These are phyloP conservation scores for Botia kubotai DNA, from an alignment of 2,797 vertebrate genomes.

Conservation along the genomic window DNA sequence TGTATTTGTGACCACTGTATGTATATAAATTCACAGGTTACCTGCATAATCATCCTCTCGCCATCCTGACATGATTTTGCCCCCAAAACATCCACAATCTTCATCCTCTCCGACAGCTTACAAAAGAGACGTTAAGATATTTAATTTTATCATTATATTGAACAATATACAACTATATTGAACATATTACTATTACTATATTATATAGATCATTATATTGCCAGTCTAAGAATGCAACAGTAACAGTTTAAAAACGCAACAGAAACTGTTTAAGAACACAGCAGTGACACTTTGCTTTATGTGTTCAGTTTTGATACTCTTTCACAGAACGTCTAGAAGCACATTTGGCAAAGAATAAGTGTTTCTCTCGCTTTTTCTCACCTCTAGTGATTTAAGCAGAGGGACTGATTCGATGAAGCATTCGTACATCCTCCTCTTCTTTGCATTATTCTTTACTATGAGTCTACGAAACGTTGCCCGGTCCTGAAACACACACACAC, in stretches of 20 bases:
- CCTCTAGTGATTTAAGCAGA: slow-evolving; percentile 96
- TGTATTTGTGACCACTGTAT: not conserved
- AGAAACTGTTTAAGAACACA: not conserved
- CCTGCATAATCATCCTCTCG: slow-evolving; percentile 91
- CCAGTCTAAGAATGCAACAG: not conserved
- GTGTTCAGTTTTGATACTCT: not conserved
- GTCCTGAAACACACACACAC: slow-evolving; percentile 78
- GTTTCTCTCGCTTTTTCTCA: slow-evolving; percentile 67
- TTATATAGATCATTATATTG: not conserved
- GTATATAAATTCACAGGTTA: slow-evolving; percentile 45
- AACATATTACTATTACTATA: too few relatives aligned
- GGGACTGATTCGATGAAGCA: slow-evolving; percentile 95
- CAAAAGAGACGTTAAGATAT: not conserved
- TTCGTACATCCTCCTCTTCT: slow-evolving; percentile 94
- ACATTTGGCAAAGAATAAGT: not conserved
- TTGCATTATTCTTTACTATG: slow-evolving; percentile 96
- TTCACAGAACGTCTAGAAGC: not conserved
- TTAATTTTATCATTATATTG: not conserved
- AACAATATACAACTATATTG: too few relatives aligned
- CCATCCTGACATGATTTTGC: slow-evolving; percentile 88
- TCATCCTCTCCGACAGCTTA: slow-evolving; percentile 92
- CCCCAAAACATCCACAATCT: slow-evolving; percentile 96
- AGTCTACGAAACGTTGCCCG: slow-evolving; percentile 97
- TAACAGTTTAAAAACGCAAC: not conserved
- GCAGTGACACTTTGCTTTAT: not conserved